Base-by-base conservation (phyloP, 2,113 vertebrate species). In the Stigmatopora argus region DNA sequence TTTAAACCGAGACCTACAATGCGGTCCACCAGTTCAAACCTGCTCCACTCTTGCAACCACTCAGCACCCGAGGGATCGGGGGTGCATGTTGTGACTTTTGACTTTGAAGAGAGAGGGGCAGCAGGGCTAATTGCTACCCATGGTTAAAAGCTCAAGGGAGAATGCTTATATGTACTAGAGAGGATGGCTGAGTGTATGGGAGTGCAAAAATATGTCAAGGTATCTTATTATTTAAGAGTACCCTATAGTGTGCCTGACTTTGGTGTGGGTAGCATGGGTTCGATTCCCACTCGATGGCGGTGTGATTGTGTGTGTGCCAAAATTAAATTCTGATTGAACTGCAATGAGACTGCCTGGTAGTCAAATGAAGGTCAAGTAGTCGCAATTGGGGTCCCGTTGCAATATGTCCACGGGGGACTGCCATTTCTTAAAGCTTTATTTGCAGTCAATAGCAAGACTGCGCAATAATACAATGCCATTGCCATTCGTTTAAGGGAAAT, bases 1-100 rank as follows among this genome's bases (percentile, higher is more conserved):
- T 38, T 44, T 74, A 52, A 75, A 65, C 67, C 64, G 67, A 69
- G 61, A 38, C 67, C 69, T 46, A 65, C 67, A 67, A 67, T 72
- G 55, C 69, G 41, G 46, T 73, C 74, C 77, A 87, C 83, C 82
- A 86, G 86, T 89, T 80, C 68, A 86, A 78, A 81, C 88, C 80
- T 85, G 88, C 83, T 59, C 62, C 13, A 46, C 70, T 75, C 77
- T 77, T 65, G 77, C 73, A 80, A 56, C 26, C 53, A 31, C 69
- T 73, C 55, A 74, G 77, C 64, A 62, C 66, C n/a, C 10, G 53
- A 71, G 77, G 74, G 63, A 31, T 64, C 62, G n/a, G 59, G 67
- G 73, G 65, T 64, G 49, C 48, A n/a, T 70, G 17, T 23, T 58
- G 49, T 71, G 4, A 64, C 64, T 69, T 69, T 61, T 51, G 65